Conservation (phyloP, 2,797 vertebrate species). For the Liparis tanakae region DNA sequence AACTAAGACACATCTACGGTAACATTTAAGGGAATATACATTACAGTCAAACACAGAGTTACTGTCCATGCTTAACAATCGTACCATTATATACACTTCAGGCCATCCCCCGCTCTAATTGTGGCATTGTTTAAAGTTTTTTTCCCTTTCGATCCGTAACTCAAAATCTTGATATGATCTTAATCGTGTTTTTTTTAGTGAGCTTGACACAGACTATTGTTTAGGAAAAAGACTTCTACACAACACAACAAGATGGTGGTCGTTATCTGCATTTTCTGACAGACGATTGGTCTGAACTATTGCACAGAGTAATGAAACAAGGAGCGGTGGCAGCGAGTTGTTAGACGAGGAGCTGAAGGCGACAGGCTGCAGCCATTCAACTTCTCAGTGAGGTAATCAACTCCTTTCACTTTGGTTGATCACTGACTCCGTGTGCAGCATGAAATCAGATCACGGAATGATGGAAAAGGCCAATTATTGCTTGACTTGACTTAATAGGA, state of each 20-base stretch:
- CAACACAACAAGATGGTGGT: background rate
- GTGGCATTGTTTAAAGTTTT: background rate
- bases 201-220: background rate
- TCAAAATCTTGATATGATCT: background rate
- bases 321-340: background rate
- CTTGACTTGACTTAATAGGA: background rate
- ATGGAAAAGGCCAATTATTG: background rate
- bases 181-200: background rate
- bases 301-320: conserved; percentile 1
- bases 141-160: background rate
- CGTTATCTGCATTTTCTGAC: background rate
- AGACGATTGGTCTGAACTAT: background rate
- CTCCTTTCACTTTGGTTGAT: background rate
- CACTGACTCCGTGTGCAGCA: conserved; percentile 7
- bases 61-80: too few relatives aligned
- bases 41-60: too few relatives aligned
- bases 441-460: background rate
- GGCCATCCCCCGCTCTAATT: background rate
- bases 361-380: conserved; percentile 4
- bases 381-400: conserved; percentile 1
- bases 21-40: background rate
- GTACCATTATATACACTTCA: background rate
- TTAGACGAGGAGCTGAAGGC: background rate
- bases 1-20: background rate
- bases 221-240: background rate